A percentile compares a stretch with the other conserved stretches of the same genome.
Conservation (phyloP, 2,113 vertebrate species). For the Merops nubicus region DNA sequence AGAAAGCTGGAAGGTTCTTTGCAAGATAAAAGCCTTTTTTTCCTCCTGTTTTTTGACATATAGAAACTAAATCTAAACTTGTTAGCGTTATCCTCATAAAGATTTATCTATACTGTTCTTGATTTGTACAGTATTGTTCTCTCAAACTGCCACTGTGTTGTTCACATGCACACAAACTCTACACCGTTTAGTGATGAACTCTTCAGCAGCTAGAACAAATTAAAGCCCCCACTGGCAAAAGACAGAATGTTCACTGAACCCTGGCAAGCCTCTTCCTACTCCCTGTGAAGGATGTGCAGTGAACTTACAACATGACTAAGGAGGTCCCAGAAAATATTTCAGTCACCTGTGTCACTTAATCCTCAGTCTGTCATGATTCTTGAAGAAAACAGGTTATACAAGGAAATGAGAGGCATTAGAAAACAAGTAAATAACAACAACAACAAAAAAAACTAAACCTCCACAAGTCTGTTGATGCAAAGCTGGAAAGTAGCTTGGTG, state of each 20-base stretch:
- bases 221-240: not conserved
- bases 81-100: not conserved
- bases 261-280: not conserved
- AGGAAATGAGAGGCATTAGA: too few species aligned
- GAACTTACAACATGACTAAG: not conserved
- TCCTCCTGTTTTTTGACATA: not conserved
- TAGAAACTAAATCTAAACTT: not conserved
- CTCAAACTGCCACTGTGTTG: not conserved
- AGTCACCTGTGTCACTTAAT: too few species aligned
- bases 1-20: not conserved
- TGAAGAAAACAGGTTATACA: too few species aligned
- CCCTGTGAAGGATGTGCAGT: not conserved
- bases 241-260: accelerated
- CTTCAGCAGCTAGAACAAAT: not conserved
- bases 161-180: not conserved
- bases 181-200: not conserved
- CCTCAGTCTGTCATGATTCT: too few species aligned
- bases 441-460: too few species aligned
- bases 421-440: too few species aligned
- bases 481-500: too few species aligned
- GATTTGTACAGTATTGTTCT: not conserved
- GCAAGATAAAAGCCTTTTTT: not conserved
- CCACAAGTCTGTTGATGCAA: too few species aligned
- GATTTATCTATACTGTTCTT: not conserved
- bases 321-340: too few species aligned